Base-by-base conservation (phyloP, 2,888 invertebrate genomes). In the Dusona sp. region DNA sequence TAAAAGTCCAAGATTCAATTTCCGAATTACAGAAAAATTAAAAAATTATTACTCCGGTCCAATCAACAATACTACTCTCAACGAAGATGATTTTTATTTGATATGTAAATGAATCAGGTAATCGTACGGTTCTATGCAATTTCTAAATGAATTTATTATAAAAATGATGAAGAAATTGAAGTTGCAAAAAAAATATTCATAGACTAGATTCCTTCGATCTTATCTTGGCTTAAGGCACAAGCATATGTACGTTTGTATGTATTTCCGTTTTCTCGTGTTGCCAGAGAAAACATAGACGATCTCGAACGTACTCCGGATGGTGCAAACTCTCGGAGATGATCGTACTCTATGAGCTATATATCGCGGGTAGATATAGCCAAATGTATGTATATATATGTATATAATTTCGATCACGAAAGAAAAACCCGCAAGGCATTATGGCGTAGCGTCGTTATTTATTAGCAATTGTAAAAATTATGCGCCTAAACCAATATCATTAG, bases 401-500 rank as follows among this genome's bases (percentile, higher is more conserved):
- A 42, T 64, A 38, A 42, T 45, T 78, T 74, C 67, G 74, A 79
- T 45, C 67, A 48, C 51, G 13, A 19, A 42, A 29, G 61, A 74
- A 75, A 57, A 68, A 42, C n/a, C 48, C 42, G 73, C 57, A 54
- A 73, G 51, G 33, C 42, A 29, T 67, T 64, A 79, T 45, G 81
- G 57, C 72, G 77, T 74, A 48, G 68, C 85, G 77, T 89, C 38
- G 90, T 92, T 92, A 93, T 92, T 93, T 92, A 93, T 93, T 90
- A 88, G 89, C 90, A 92, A 92, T 91, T 90, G 90, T 90, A 90
- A 90, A 90, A 91, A 89, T 89, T 88, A 90, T 89, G 88, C 89
- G 89, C 89, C 89, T 91, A 90, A 91, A 91, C 89, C 90, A 92
- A 92, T 92, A 92, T 91, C 91, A 90, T 92, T 90, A 89, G 89